These are phyloP conservation scores for Troilus luridus DNA, from an alignment of 2,888 invertebrate species.

Conservation along the genomic window DNA sequence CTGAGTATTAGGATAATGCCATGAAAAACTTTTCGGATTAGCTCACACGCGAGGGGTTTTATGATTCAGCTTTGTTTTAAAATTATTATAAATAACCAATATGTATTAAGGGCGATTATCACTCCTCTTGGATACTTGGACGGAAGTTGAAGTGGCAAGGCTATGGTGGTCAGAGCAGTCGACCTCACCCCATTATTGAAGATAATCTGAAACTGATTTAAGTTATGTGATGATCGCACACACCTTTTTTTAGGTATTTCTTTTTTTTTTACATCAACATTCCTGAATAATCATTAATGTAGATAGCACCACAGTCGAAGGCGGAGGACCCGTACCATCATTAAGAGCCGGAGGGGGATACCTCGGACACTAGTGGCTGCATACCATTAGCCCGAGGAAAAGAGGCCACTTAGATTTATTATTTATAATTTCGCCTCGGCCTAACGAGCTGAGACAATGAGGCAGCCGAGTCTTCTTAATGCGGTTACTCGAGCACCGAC, in stretches of 20 bases:
- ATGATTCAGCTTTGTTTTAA: background rate
- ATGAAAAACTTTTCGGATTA: background rate
- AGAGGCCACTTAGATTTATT: constrained; percentile 41
- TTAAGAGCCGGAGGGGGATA: background rate
- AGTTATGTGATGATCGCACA: too few relatives aligned
- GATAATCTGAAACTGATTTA: background rate
- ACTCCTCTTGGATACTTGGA: too few relatives aligned
- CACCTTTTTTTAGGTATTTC: too few relatives aligned
- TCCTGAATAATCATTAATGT: background rate
- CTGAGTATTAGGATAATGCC: background rate
- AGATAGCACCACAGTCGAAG: background rate
- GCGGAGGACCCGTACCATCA: background rate
- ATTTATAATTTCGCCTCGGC: background rate
- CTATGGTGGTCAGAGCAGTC: too few relatives aligned
- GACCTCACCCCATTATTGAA: too few relatives aligned
- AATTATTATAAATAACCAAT: background rate
- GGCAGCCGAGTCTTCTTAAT: background rate
- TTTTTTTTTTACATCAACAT: background rate
- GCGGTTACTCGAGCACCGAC: constrained; percentile 35
- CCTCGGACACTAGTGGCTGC: background rate
- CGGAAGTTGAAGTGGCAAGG: too few relatives aligned
- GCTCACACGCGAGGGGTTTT: background rate
- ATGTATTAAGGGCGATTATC: too few relatives aligned
- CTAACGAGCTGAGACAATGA: constrained; percentile 36
- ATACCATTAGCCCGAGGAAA: background rate